Evolutionary conservation across 2,113 vertebrate genomes (phyloP).

Genomic region (Spea bombifrons): DNA sequence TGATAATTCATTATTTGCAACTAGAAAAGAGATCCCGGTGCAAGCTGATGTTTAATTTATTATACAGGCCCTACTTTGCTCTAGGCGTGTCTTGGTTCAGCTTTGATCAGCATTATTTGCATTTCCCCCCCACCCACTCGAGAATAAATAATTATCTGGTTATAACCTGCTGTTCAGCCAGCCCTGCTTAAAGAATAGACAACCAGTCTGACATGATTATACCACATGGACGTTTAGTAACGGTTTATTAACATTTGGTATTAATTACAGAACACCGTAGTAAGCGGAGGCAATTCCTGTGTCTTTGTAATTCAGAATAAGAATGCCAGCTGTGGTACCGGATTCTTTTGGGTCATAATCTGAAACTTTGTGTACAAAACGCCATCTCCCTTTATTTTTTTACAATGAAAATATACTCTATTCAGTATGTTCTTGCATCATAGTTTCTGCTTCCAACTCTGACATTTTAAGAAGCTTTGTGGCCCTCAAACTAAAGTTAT

Average conservation of each 20-base stretch:
- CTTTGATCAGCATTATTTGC: constrained; percentile 64
- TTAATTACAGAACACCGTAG: constrained; percentile 2
- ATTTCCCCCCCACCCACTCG: constrained; percentile 49
- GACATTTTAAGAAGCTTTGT: no score
- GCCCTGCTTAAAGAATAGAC: constrained; percentile 29
- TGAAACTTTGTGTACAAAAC: no score
- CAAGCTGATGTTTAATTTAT: constrained; percentile 71
- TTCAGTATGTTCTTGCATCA: no score
- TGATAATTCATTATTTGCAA: constrained; percentile 73
- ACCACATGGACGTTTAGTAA: constrained; percentile 27
- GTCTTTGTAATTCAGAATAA: no score
- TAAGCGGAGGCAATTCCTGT: background rate
- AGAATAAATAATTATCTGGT: constrained; percentile 74
- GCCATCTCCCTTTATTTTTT: no score
- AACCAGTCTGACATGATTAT: constrained; percentile 25
- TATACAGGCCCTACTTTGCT: constrained; percentile 66
- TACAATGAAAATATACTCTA: no score
- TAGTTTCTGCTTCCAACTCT: no score
- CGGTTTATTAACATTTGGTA: background rate
- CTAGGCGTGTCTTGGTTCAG: constrained; percentile 64
- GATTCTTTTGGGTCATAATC: no score
- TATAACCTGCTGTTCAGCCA: constrained; percentile 64
- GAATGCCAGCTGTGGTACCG: no score
- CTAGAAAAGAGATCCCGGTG: constrained; percentile 69
- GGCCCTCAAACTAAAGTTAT: no score